Base-by-base conservation (phyloP, 2,113 vertebrate genomes). In the Monopterus albus region DNA sequence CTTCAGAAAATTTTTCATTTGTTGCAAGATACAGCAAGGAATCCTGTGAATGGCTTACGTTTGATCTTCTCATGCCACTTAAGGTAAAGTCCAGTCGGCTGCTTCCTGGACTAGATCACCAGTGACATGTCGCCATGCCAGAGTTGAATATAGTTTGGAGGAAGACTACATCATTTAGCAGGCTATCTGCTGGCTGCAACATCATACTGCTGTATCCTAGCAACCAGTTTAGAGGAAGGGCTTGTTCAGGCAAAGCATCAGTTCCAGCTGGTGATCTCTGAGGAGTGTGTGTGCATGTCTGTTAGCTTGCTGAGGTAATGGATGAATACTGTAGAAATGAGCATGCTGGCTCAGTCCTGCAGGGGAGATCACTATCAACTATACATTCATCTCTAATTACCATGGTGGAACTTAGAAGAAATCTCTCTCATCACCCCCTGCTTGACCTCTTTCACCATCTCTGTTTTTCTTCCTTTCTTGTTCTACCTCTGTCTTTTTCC, bases 181-280 rank as follows among this genome's bases (percentile, higher is more conserved):
- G 71, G 51, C 72, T 75, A 78, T 74, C 80, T 83, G 62, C 78
- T 45, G 51, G 66, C 84, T 89, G 74, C 82, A 88, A 86, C 89
- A 82, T 89, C 84, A 75, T 71, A 88, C 79, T 78, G 81, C 57
- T 46, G 91, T 94, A 84, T 83, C 92, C 86, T 92, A 92, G 92
- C 92, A 93, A 92, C 93, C 81, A 56, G 71, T 82, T 82, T 75
- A 76, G 87, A 75, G 82, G 82, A 83, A 85, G 81, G 85, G 80
- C 73, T 87, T 47, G 28, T 69, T 89, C 81, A 80, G 83, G 85
- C 83, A 83, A 72, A 72, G 83, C 84, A 70, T 81, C 67, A 75
- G 81, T 84, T 89, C 81, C 80, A 88, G 85, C 85, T 84, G 82
- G 69, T 75, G 82, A 76, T 90, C 82, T 86, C 82, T 71, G 70